Evolutionary conservation across 1,140 invertebrate genomes (phyloP).

Genomic region (Phortica variegata): DNA sequence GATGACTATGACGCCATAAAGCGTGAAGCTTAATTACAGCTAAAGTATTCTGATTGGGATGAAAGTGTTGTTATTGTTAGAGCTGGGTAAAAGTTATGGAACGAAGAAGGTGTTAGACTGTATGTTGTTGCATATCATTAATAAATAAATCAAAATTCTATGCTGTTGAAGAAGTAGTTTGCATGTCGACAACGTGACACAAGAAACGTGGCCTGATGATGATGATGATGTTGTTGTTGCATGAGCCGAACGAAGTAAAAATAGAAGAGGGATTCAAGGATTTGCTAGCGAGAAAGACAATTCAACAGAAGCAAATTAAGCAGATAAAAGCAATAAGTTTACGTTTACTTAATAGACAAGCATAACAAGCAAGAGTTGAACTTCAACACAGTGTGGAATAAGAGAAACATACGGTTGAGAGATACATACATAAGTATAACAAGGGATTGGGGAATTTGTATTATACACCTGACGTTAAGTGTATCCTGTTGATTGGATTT

Average conservation of each 20-base stretch:
- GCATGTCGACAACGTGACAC: constrained; percentile 3
- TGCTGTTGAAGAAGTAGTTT: constrained; percentile 34
- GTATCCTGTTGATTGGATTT: too few relatives aligned
- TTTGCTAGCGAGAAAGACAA: too few relatives aligned
- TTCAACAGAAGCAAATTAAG: too few relatives aligned
- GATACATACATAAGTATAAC: too few relatives aligned
- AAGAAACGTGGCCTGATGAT: too few relatives aligned
- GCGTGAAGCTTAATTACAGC: constrained; percentile 48
- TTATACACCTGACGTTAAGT: too few relatives aligned
- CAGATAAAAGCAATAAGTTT: constrained; percentile 44
- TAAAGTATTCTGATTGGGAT: constrained; percentile 35
- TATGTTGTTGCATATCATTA: constrained; percentile 47
- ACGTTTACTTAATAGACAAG: constrained; percentile 38
- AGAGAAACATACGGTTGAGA: too few relatives aligned
- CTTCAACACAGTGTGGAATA: too few relatives aligned
- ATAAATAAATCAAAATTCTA: constrained; percentile 52
- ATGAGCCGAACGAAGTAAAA: not conserved
- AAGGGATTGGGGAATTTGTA: too few relatives aligned
- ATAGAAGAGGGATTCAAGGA: not conserved
- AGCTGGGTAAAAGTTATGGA: too few relatives aligned
- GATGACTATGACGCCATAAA: too few relatives aligned
- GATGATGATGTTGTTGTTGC: not conserved
- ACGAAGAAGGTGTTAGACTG: constrained; percentile 6
- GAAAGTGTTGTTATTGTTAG: constrained; percentile 23
- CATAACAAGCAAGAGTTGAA: too few relatives aligned